phyloP scores from a whole-genome alignment of 2,888 invertebrate species.

The Venusia cambrica region DNA sequence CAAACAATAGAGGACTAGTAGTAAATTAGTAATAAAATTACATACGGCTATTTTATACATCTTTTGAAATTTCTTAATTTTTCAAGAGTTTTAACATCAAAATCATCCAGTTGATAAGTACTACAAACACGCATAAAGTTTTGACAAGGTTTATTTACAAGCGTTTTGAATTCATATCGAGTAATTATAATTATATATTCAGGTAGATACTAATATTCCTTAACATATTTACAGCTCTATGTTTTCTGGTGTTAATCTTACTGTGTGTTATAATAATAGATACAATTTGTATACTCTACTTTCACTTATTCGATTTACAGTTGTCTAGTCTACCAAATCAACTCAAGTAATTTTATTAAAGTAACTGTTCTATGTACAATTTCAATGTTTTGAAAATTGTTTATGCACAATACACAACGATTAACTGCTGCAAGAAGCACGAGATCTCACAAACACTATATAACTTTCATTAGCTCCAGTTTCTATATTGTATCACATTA shows the following conservation, averaged over 20 bases:
- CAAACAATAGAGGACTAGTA: conserved; percentile 74
- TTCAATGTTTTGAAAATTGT: conserved; percentile 50
- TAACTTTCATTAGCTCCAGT: conserved; percentile 49
- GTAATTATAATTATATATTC: conserved; percentile 64
- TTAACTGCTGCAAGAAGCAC: no score
- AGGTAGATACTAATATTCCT: conserved; percentile 49
- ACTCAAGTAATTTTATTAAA: conserved; percentile 60
- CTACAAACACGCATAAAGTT: conserved; percentile 26
- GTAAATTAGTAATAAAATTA: conserved; percentile 70
- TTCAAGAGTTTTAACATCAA: conserved; percentile 21
- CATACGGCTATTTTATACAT: conserved; percentile 50
- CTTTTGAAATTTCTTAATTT: conserved; percentile 34
- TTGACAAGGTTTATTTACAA: conserved; percentile 57
- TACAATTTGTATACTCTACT: conserved; percentile 70
- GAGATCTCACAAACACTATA: conserved; percentile 47
- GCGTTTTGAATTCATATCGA: conserved; percentile 53
- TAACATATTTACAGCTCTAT: conserved; percentile 76
- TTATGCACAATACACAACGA: conserved; percentile 48
- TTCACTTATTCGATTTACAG: conserved; percentile 65
- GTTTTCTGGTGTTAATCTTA: conserved; percentile 79
- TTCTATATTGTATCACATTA: conserved; percentile 45
- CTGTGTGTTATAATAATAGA: conserved; percentile 80
- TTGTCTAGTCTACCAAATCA: conserved; percentile 70
- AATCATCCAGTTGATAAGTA: conserved; percentile 17
- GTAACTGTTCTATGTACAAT: conserved; percentile 55